phyloP scores from a whole-genome alignment of 2,797 vertebrate species.

The Aldrovandia affinis region DNA sequence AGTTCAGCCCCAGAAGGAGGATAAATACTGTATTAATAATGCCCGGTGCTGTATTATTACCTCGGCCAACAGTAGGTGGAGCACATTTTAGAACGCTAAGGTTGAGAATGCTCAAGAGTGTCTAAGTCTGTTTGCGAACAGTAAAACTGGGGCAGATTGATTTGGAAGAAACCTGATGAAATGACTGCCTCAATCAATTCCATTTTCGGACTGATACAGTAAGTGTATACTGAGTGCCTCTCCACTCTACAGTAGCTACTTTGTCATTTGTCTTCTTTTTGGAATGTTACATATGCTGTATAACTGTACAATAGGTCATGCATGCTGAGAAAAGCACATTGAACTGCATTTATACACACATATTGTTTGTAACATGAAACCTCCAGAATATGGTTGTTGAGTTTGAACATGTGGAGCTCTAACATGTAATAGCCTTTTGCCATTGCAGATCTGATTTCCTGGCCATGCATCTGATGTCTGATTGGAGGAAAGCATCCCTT shows the following conservation, averaged over 20 bases:
- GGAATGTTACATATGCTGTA: background rate
- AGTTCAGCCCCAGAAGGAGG: background rate
- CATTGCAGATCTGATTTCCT: constrained; percentile 80
- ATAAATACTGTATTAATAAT: background rate
- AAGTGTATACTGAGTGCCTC: background rate
- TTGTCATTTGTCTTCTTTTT: no score
- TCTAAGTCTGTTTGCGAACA: background rate
- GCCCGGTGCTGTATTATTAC: background rate
- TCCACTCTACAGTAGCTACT: background rate
- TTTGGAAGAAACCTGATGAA: background rate
- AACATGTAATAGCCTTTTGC: constrained; percentile 67
- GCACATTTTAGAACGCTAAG: background rate
- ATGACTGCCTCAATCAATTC: background rate
- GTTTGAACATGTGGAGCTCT: constrained; percentile 35
- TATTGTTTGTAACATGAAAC: background rate
- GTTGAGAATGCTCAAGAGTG: background rate
- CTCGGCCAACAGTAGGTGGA: background rate
- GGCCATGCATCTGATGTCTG: constrained; percentile 80
- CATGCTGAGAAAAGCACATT: background rate
- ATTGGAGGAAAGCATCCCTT: constrained; percentile 90
- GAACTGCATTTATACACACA: background rate
- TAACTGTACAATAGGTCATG: background rate
- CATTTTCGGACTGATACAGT: background rate
- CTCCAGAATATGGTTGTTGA: constrained; percentile 43
- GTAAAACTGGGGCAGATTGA: background rate